These are phyloP conservation scores for Quadriops clusia DNA, from an alignment of 2,888 invertebrate species.

Conservation along the genomic window DNA sequence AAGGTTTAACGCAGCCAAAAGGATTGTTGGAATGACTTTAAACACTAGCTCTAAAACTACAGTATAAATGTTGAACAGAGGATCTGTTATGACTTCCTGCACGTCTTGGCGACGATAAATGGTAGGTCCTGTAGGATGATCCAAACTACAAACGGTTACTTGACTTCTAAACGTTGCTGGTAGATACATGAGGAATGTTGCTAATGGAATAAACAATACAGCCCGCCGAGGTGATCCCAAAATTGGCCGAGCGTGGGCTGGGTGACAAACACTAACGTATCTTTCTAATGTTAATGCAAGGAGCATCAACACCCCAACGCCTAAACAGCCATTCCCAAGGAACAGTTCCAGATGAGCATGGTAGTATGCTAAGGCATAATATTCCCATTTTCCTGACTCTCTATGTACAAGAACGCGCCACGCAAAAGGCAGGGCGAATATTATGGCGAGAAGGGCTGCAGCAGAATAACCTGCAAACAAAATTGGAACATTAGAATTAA, in stretches of 20 bases:
- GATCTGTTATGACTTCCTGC: conserved; percentile 28
- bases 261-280: conserved; percentile 64
- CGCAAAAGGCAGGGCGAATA: conserved; percentile 57
- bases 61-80: conserved; percentile 42
- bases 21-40: conserved; percentile 54
- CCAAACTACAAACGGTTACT: conserved; percentile 42
- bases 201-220: conserved; percentile 50
- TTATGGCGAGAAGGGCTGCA: conserved; percentile 59
- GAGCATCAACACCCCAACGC: conserved; percentile 67
- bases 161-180: conserved; percentile 55
- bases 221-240: conserved; percentile 52
- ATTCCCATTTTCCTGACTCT: conserved; percentile 53
- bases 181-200: conserved; percentile 54
- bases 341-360: conserved; percentile 59
- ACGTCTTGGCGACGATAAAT: conserved; percentile 42
- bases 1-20: conserved; percentile 52
- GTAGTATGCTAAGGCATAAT: conserved; percentile 53
- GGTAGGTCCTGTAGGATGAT: conserved; percentile 39
- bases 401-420: conserved; percentile 53
- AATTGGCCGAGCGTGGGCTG: conserved; percentile 53
- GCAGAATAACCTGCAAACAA: conserved; percentile 56
- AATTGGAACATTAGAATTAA: no score
- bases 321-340: conserved; percentile 58
- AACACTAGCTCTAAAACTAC: conserved; percentile 52
- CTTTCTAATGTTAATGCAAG: conserved; percentile 61